Evolutionary conservation across 2,113 vertebrate species (phyloP).

Genomic region (Lutjanus erythropterus): DNA sequence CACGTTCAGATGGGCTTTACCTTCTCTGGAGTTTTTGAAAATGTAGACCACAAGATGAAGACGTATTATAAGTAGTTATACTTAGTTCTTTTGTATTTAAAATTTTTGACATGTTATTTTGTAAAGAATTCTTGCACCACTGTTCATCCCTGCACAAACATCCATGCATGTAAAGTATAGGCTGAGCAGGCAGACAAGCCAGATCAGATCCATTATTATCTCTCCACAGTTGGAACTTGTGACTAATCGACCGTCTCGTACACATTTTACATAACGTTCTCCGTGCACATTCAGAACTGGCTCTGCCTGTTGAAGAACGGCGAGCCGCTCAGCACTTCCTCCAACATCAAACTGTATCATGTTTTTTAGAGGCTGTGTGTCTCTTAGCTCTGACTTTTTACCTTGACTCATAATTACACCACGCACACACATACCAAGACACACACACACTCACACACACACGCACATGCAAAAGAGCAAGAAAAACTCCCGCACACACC

Average conservation of each 20-base stretch:
- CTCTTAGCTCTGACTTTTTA: conserved; percentile 12
- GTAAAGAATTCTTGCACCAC: background rate
- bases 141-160: background rate
- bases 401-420: conserved; percentile 40
- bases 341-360: too few relatives aligned
- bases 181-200: background rate
- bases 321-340: background rate
- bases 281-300: background rate
- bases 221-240: background rate
- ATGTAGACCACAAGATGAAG: too few relatives aligned
- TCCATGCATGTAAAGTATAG: too few relatives aligned
- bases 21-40: too few relatives aligned
- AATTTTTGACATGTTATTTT: background rate
- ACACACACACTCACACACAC: conserved; percentile 23
- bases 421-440: conserved; percentile 2
- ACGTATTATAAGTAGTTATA: too few relatives aligned
- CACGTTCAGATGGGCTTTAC: background rate
- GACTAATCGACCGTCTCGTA: background rate
- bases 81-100: too few relatives aligned
- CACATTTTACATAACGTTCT: too few relatives aligned
- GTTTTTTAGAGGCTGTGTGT: background rate
- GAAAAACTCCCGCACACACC: conserved; percentile 27
- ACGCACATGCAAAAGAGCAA: background rate
- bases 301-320: background rate
- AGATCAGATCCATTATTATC: background rate